A percentile compares a stretch with the other conserved stretches of the same genome.
Evolutionary conservation across 2,797 vertebrate species (phyloP).

Genomic region (Poecile montanus): DNA sequence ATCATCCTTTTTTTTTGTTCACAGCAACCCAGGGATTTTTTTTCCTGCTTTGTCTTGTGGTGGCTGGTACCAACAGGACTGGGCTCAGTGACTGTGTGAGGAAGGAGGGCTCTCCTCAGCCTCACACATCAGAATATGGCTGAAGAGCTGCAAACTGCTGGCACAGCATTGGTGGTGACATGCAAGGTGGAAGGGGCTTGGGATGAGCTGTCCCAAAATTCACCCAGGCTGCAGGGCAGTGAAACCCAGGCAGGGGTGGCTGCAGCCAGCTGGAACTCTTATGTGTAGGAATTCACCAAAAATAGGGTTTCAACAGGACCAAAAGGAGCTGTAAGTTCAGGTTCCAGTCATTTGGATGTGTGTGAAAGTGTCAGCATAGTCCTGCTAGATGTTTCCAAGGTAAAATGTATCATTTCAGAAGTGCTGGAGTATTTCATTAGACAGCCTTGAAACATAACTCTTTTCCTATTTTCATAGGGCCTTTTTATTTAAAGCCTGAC

Average conservation of each 20-base stretch:
- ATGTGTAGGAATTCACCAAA: background rate
- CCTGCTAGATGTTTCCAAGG: conserved; percentile 35
- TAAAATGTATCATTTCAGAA: conserved; percentile 37
- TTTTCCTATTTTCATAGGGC: background rate
- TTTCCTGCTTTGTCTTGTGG: background rate
- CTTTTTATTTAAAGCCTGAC: conserved; percentile 20
- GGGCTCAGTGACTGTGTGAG: background rate
- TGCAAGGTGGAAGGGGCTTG: background rate
- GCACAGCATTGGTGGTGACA: background rate
- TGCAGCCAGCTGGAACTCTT: conserved; percentile 32
- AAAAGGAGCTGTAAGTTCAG: conserved; percentile 39
- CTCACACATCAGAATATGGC: background rate
- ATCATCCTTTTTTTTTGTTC: background rate
- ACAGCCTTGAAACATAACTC: conserved; percentile 36
- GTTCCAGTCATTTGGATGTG: conserved; percentile 4
- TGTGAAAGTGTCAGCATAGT: conserved; percentile 20
- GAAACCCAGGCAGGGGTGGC: background rate
- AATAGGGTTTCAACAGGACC: background rate
- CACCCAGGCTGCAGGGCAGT: background rate
- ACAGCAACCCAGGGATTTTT: background rate
- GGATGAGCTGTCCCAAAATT: background rate
- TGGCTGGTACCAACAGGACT: background rate
- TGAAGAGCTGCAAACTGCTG: background rate
- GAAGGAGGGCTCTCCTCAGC: background rate
- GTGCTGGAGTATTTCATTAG: conserved; percentile 35